Conservation (phyloP, 2,888 invertebrate genomes). For the Ophraella communa region DNA sequence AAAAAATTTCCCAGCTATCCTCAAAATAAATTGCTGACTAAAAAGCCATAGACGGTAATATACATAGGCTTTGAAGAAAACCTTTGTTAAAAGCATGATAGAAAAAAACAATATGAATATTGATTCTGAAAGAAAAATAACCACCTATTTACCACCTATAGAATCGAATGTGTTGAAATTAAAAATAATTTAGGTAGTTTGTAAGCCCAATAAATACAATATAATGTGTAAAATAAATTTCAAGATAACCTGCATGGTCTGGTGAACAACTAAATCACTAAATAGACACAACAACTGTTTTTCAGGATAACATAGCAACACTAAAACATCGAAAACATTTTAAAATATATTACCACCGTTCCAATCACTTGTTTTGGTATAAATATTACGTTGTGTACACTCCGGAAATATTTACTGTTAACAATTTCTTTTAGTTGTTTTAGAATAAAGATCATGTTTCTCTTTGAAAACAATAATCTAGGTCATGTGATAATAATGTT, state of each 20-base stretch:
- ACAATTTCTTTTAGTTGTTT: neutral
- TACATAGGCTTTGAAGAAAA: no score
- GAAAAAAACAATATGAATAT: no score
- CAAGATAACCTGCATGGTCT: neutral
- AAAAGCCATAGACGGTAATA: no score
- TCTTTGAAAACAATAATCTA: neutral
- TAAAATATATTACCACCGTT: neutral
- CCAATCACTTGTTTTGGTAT: neutral
- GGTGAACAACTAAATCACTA: neutral
- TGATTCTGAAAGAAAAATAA: no score
- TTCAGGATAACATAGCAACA: neutral
- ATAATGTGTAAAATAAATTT: slow-evolving; percentile 1
- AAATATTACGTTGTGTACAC: neutral
- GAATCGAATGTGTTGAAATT: no score
- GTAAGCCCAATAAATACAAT: neutral
- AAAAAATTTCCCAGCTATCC: no score
- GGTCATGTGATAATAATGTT: neutral
- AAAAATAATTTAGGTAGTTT: no score
- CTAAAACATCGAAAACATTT: neutral
- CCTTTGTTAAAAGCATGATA: no score
- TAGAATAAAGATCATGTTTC: neutral
- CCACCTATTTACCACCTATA: no score
- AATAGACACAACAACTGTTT: neutral
- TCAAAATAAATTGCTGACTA: no score
- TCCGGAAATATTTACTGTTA: no score